Base-by-base conservation (phyloP, 1,140 invertebrate species). In the Triops longicaudatus region DNA sequence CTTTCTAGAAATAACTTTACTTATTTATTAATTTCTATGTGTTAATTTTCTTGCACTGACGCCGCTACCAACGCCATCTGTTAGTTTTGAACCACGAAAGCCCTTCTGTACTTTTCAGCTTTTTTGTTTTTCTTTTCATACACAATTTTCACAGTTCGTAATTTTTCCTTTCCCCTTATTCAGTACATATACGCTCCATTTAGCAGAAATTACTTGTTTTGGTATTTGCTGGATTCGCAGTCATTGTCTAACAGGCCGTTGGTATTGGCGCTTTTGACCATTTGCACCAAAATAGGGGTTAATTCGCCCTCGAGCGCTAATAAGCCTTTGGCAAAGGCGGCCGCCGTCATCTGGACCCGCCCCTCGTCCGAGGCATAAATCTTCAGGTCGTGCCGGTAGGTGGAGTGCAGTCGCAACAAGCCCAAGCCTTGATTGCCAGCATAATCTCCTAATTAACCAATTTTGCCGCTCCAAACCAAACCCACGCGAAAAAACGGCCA, bases 281-380 rank as follows among this genome's bases (percentile, higher is more conserved):
- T 99, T 85, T 99, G 98, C 14, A 99, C 97, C 17, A 99, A 86
- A 83, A 99, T 99, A 0, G 98, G 98, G 0, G 98, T 98, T 3
- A 99, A 86, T 85, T 99, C 97, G 11, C 98, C 98, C 86, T 99
- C 98, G 43, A 99, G 83, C 0, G 98, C 98, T 0, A 99, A 85
- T 27, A 99, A 85, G 12, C 98, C 97, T 86, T 99, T 99, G 1
- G 98, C 96, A 85, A 99, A 99, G 12, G 98, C 98, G 14, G 98
- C 98, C 0, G 98, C 98, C 0, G 98, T 99, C 97, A 99, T 99
- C 85, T 99, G 98, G 1, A 99, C 98, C 74, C 98, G 87, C 1
- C 98, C 98, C 85, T 99, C 98, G 84, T 99, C 98, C 7, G 96
- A 98, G 0, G 98, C 97, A 85, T 99, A 99, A 78, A 99, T 99